Evolutionary conservation across 2,888 invertebrate species (phyloP), one percentile per base, ranked within the genome.

Genomic region (Fragum whitleyi): DNA sequence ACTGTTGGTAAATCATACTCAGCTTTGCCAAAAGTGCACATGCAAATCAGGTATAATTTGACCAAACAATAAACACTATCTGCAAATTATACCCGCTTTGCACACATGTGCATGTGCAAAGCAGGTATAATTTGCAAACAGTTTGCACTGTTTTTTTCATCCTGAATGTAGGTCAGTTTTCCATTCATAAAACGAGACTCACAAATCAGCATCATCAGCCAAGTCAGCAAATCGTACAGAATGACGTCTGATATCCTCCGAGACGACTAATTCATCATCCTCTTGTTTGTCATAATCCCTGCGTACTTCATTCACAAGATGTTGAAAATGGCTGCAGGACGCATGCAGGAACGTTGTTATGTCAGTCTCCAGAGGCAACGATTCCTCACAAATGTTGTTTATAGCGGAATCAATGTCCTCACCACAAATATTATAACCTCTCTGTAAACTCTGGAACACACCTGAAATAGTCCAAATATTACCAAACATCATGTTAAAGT

Each of bases 331-430:
- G n/a, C 90, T 89, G 79, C 94, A 94, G 14, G 92, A 89, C 9
- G 90, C 90, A 70, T 95, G 95, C 59, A 96, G 93, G 92, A 96
- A 97, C 81, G 96, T 95, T 0, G 96, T 96, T 75, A 96, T 96
- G 90, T 96, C 96, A 81, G 96, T 95, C 92, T 96, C 96, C 68
- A 96, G 94, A 11, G 92, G 92, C 2, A 96, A 93, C 11, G 95
- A 95, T 94, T 96, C 96, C 87, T 96, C 96, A 92, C 96, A 96
- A 86, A 96, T 96, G 86, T 90, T 91, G 86, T 96, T 96, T 86
- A 97, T 95, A 32, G 96, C 96, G 11, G 95, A 95, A 83, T 96
- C 95, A 83, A 96, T 95, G 92, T 97, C 96, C 59, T 95, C 94
- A 59, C 94, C 94, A 87, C 95, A 95, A 28, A 96, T 94, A 67